These are phyloP conservation scores for Catamblyrhynchus diadema DNA, from an alignment of 2,797 vertebrate species.

Conservation along the genomic window DNA sequence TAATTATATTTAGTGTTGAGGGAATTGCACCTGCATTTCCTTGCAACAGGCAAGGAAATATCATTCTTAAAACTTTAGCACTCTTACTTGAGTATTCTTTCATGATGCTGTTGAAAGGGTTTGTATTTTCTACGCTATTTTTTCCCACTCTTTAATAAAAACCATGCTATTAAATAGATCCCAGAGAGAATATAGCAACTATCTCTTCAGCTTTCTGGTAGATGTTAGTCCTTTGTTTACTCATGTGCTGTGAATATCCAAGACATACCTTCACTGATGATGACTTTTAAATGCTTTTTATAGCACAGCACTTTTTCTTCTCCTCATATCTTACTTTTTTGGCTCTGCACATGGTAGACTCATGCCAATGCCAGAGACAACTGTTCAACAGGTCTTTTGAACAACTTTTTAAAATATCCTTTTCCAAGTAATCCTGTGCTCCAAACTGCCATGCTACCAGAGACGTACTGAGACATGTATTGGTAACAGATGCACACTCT, in stretches of 20 bases:
- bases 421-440: not conserved
- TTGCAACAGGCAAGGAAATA: not conserved
- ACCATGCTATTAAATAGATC: not conserved
- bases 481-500: not conserved
- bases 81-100: not conserved
- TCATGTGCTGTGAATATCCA: not conserved
- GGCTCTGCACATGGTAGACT: not conserved
- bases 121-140: not conserved
- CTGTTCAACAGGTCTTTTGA: not conserved
- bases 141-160: not conserved
- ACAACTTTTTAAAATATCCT: not conserved
- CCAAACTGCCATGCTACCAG: not conserved
- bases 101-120: accelerated
- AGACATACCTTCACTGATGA: not conserved
- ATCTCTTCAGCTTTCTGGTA: not conserved
- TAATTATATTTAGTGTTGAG: not conserved
- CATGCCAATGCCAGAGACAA: not conserved
- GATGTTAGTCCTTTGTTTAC: not conserved
- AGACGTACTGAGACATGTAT: accelerated
- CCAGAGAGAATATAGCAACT: not conserved
- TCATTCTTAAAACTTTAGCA: not conserved
- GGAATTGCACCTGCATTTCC: not conserved
- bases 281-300: not conserved
- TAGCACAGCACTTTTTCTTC: not conserved
- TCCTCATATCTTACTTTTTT: not conserved